Conservation (phyloP, 1,140 invertebrate species). For the Cydia strobilella region DNA sequence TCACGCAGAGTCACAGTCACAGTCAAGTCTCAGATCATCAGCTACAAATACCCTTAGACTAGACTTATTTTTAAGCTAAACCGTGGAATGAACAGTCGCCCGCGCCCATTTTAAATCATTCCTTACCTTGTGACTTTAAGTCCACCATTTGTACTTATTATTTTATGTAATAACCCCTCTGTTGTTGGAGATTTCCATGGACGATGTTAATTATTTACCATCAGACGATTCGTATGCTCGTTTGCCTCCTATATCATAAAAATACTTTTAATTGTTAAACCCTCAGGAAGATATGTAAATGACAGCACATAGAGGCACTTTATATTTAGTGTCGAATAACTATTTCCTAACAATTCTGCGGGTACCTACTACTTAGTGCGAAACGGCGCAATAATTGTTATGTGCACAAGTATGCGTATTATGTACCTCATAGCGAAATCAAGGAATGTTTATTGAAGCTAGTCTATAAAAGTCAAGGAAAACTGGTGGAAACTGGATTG, state of each 20-base stretch:
- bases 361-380: neutral
- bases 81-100: no score
- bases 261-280: neutral
- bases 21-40: no score
- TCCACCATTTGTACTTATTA: no score
- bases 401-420: constrained; percentile 3
- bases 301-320: neutral
- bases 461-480: constrained; percentile 2
- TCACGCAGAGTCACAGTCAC: no score
- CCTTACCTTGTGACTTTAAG: no score
- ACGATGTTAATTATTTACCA: neutral
- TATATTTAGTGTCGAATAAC: constrained; percentile 10
- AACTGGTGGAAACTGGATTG: neutral
- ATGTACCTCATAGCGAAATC: constrained; percentile 4
- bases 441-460: neutral
- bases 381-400: neutral
- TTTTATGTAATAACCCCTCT: no score
- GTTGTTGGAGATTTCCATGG: neutral
- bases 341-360: constrained; percentile 19
- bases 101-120: no score
- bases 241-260: neutral
- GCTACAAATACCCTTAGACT: no score
- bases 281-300: constrained; percentile 22
- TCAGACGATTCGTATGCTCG: no score
- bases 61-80: no score